A percentile compares a stretch with the other conserved stretches of the same genome.
phyloP scores from a whole-genome alignment of 2,888 invertebrate genomes.

The Cantharis rufa region DNA sequence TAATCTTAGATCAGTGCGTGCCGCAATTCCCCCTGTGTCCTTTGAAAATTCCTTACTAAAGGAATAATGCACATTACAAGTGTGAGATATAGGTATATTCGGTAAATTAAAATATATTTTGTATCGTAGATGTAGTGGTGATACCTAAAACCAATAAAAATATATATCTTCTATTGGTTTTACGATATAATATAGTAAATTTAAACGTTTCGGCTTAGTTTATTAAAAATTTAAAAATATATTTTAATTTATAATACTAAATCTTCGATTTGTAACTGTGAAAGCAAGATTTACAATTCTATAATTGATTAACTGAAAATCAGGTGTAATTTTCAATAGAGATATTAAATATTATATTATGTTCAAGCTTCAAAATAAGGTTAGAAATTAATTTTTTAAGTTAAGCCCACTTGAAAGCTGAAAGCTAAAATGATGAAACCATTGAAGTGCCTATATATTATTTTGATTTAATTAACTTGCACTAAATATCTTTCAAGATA shows the following conservation, averaged over 20 bases:
- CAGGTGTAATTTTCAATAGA: too few species aligned
- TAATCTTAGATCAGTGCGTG: constrained; percentile 24
- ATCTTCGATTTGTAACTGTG: not conserved
- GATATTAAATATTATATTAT: too few species aligned
- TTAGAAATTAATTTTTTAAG: not conserved
- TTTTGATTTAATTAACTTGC: not conserved
- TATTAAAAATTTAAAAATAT: not conserved
- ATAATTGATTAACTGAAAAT: not conserved
- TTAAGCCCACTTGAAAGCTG: not conserved
- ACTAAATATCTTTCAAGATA: not conserved
- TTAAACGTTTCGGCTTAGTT: not conserved
- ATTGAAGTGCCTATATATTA: not conserved
- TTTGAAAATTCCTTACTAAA: constrained; percentile 10
- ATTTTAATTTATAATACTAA: not conserved
- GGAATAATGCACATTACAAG: constrained; percentile 7
- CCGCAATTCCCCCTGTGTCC: constrained; percentile 14
- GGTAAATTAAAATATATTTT: not conserved
- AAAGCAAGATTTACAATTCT: not conserved
- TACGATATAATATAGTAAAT: too few species aligned
- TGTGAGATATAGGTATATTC: not conserved
- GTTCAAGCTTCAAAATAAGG: not conserved
- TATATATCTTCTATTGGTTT: too few species aligned
- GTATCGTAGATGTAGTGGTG: not conserved
- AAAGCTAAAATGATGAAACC: not conserved
- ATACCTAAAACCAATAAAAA: too few species aligned